These are phyloP conservation scores for Hippocampus zosterae DNA, from an alignment of 2,113 vertebrate genomes.

Conservation along the genomic window DNA sequence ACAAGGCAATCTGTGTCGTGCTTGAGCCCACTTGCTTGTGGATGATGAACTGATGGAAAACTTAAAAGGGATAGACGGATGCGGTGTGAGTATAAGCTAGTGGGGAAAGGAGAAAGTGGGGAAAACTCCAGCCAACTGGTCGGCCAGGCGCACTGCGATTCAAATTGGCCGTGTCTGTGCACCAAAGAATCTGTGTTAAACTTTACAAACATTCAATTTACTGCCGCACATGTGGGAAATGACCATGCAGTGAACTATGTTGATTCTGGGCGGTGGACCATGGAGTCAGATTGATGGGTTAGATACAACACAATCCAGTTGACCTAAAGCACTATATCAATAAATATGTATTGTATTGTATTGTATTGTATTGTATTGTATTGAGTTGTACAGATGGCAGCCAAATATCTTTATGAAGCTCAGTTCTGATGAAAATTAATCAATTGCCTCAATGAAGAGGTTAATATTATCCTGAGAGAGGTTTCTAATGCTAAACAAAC, in stretches of 20 bases:
- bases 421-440: conserved; percentile 28
- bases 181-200: background rate
- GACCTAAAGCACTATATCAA: background rate
- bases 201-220: background rate
- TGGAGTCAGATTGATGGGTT: conserved; percentile 8
- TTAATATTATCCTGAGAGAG: conserved; percentile 35
- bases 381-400: conserved; percentile 19
- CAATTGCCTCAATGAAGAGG: conserved; percentile 39
- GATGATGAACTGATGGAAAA: background rate
- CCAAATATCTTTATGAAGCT: conserved; percentile 29
- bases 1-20: background rate
- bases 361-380: too few relatives aligned
- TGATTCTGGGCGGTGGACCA: background rate
- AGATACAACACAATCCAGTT: conserved; percentile 9
- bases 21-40: background rate
- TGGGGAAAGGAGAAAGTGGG: too few relatives aligned
- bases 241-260: background rate
- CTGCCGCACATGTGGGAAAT: background rate
- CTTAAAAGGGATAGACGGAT: background rate
- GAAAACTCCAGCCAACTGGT: background rate
- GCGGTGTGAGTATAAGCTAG: background rate
- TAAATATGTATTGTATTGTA: too few relatives aligned
- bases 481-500: conserved; percentile 34
- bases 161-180: background rate
- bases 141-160: background rate